These are phyloP conservation scores for Lycopodina hypogea DNA, from an alignment of 37 sponge, comb jelly and placozoan species.

Conservation along the genomic window DNA sequence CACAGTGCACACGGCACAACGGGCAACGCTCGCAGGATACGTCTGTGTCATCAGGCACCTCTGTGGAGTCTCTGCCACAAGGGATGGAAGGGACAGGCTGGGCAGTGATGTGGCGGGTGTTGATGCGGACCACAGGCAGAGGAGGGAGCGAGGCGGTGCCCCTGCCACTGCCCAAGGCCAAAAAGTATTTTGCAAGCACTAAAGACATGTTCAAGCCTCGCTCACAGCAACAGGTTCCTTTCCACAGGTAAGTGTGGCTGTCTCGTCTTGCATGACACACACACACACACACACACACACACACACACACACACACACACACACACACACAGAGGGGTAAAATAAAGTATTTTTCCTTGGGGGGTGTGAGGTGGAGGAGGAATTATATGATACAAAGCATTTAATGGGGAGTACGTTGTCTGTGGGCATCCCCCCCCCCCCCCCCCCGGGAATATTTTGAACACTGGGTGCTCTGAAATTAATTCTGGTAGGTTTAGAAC, in stretches of 20 bases:
- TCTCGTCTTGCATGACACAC: not conserved
- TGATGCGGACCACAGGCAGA: not conserved
- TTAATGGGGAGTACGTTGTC: too few relatives aligned
- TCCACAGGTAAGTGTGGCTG: conserved; percentile 1
- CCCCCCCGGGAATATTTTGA: too few relatives aligned
- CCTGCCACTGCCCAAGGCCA: conserved; percentile 47
- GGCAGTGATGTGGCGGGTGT: conserved; percentile 45
- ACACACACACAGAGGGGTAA: too few relatives aligned
- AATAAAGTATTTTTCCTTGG: too few relatives aligned
- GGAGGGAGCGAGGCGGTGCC: conserved; percentile 46
- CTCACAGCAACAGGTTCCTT: not conserved
- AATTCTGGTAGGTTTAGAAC: too few relatives aligned
- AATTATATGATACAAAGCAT: too few relatives aligned
- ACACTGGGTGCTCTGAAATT: too few relatives aligned
- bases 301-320: too few relatives aligned
- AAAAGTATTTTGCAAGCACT: conserved; percentile 42
- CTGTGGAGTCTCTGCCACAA: not conserved
- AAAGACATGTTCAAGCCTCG: conserved; percentile 33
- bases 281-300: too few relatives aligned
- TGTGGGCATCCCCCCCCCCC: too few relatives aligned
- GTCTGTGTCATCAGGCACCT: not conserved
- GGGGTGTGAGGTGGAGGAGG: too few relatives aligned
- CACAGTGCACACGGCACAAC: not conserved
- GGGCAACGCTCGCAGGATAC: not conserved
- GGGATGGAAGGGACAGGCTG: conserved; percentile 27